phyloP scores from a whole-genome alignment of 2,797 vertebrate genomes.

The Artibeus lituratus region DNA sequence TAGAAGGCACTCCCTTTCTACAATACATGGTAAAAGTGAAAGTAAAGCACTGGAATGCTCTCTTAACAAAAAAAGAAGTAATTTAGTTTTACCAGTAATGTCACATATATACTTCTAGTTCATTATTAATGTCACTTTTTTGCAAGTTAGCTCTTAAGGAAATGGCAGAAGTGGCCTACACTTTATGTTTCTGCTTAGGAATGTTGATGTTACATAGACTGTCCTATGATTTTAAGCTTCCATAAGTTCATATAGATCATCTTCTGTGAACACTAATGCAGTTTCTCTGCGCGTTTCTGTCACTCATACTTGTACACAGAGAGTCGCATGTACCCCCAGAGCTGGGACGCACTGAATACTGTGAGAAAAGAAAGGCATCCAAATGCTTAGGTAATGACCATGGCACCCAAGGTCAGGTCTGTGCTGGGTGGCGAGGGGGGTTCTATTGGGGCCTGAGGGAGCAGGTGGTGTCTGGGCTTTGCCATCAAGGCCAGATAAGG shows the following conservation, averaged over 20 bases:
- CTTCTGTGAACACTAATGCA: not conserved
- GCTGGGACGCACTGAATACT: not conserved
- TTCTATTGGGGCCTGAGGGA: not conserved
- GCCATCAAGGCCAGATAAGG: not conserved
- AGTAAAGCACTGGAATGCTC: not conserved
- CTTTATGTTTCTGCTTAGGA: not conserved
- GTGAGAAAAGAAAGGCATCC: not conserved
- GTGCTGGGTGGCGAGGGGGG: not conserved
- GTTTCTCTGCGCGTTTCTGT: not conserved
- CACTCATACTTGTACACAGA: too few relatives aligned
- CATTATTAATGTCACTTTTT: not conserved
- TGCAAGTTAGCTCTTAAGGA: not conserved
- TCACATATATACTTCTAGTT: not conserved
- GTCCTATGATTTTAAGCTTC: not conserved
- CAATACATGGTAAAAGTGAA: not conserved
- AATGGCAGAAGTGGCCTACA: not conserved
- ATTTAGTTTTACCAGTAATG: not conserved
- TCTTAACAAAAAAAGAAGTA: not conserved
- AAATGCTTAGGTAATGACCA: too few relatives aligned
- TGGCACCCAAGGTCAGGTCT: not conserved
- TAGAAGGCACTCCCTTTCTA: not conserved
- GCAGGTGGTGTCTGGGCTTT: not conserved
- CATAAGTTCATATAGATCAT: fast-evolving
- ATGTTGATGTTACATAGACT: not conserved
- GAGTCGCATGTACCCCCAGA: too few relatives aligned